Base-by-base conservation (phyloP, 2,888 invertebrate species). In the Athalia circularis region DNA sequence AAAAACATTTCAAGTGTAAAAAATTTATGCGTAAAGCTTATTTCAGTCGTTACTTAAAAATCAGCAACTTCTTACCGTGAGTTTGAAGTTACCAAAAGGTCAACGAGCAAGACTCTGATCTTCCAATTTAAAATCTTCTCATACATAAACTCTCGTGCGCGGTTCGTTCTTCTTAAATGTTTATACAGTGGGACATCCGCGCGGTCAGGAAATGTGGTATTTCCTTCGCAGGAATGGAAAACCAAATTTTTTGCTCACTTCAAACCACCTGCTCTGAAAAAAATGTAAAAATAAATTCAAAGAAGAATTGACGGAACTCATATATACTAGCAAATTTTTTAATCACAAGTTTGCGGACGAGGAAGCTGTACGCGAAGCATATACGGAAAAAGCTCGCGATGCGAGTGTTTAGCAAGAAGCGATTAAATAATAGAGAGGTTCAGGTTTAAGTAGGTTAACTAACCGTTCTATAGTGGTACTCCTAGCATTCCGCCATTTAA, bases 401-500 rank as follows among this genome's bases (percentile, higher is more conserved):
- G 52, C 29, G 75, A 79, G 65, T 78, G 78, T 81, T 81, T 81
- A 81, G 80, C 65, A 77, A 80, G 83, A 80, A 82, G 81, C 79
- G 81, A 84, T 83, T 79, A 81, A 82, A 81, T 84, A 83, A 84
- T 82, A 77, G 80, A 29, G 29, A 77, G 79, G 70, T 81, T 77
- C 11, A 68, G 50, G 65, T 83, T 81, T 52, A 82, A 83, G 82
- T 81, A 80, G 83, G 81, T 82, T 83, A 81, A 82, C 80, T 74
- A 57, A 75, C 77, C 65, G 65, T 75, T 59, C 29, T 29, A 29
- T 29, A 29, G 77, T 72, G 78, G 79, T 79, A 65, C 77, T 77
- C 79, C 65, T 72, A 72, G 77, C 79, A 64, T 68, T 77, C 78
- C 52, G 52, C 62, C 61, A 75, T 64, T 54, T 59, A 50, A 45